These are phyloP conservation scores for Pogonognathellus flavescens DNA, from an alignment of 1,140 invertebrate genomes.

Conservation along the genomic window DNA sequence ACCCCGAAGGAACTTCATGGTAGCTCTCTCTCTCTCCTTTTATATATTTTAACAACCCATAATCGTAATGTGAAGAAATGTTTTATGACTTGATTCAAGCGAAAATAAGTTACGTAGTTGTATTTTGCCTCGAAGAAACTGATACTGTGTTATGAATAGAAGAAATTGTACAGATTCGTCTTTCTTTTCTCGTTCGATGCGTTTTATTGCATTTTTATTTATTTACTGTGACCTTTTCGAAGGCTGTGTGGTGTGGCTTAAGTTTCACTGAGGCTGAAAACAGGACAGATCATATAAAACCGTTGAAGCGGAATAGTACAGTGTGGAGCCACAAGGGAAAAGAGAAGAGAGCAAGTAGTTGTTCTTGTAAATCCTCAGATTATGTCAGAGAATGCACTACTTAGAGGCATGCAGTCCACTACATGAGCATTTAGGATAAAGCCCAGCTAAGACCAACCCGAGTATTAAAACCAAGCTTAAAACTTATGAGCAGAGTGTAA, in stretches of 20 bases:
- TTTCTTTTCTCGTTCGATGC: constrained; percentile 30
- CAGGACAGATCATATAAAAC: constrained; percentile 55
- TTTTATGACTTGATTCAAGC: constrained; percentile 16
- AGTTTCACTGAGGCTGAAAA: constrained; percentile 33
- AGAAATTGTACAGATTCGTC: neutral
- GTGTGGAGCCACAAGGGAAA: neutral
- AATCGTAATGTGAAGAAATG: too few relatives aligned
- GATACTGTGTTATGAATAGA: neutral
- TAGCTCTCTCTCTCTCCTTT: too few relatives aligned
- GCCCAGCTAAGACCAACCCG: neutral
- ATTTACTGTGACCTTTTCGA: constrained; percentile 54
- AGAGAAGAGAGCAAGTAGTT: neutral
- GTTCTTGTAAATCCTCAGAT: constrained; percentile 37
- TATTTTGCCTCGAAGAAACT: neutral
- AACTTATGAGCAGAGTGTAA: too few relatives aligned
- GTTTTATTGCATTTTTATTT: constrained; percentile 53
- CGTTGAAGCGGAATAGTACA: constrained; percentile 48
- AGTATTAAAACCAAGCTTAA: too few relatives aligned
- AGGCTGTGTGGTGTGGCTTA: constrained; percentile 17
- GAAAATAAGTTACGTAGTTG: neutral
- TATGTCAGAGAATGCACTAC: constrained; percentile 23
- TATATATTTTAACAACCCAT: too few relatives aligned
- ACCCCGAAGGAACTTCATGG: too few relatives aligned
- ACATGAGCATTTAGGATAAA: constrained; percentile 1
- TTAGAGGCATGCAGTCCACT: neutral